Base-by-base conservation (phyloP, 2,888 invertebrate genomes). In the Drosophila paranaensis region DNA sequence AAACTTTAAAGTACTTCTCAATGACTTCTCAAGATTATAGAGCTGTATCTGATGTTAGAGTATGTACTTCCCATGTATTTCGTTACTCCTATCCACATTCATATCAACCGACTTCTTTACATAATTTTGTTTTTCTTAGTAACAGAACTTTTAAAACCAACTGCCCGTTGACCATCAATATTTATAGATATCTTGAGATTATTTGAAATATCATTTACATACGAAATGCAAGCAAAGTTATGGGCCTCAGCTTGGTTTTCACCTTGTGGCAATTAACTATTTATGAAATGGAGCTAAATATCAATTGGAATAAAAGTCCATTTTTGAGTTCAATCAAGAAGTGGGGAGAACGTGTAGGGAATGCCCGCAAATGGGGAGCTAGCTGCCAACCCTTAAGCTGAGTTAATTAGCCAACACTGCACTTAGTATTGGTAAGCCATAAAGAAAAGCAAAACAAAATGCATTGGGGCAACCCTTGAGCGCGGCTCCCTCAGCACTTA, bases 241-340 rank as follows among this genome's bases (percentile, higher is more conserved):
- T 35, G 6, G 6, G 14, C 27, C 5, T 5, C 8, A 27, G n/a
- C 20, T 33, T 33, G 6, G 30, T 74, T 82, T 89, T 85, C 86
- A 89, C 71, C 90, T 88, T 89, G 82, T 53, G 74, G 20, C 71
- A 75, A 82, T 89, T 78, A 87, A 69, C 66, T 75, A 67, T 80
- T 86, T 88, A 85, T 80, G 78, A 61, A 77, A 71, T 71, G 81
- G 40, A 72, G 60, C 62, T 55, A 57, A 65, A 60, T 63, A 82
- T 85, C 85, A 74, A 70, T 82, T 73, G 74, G 66, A 71, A 83
- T 88, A 82, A 75, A 86, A 74, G 62, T 60, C 73, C 80, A 70
- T 58, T 40, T 30, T 48, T 58, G 75, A 70, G n/a, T 64, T 64
- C 60, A 66, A 74, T 72, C 48, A 54, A 43, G 57, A 60, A 77